Base-by-base conservation (phyloP, 2,113 vertebrate genomes). In the Otolemur garnettii region DNA sequence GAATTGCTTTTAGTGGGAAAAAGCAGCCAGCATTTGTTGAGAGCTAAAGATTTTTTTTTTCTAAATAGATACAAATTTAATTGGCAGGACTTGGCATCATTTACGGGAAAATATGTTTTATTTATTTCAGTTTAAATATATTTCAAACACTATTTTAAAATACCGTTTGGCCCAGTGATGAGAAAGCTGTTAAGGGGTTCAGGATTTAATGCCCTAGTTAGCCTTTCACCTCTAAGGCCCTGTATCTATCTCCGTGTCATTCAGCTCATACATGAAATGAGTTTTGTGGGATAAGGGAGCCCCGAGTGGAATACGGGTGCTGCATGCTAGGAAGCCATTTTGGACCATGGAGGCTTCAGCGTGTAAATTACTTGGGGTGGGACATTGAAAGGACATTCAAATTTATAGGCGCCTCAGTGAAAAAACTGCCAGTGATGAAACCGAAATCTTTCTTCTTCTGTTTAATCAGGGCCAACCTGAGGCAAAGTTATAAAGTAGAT, bases 21-120 rank as follows among this genome's bases (percentile, higher is more conserved):
- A 97, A 85, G 83, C 87, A 98, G 77, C 93, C 96, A 95, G 93
- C 69, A 96, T 95, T 94, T 97, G 87, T 88, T 94, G 88, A 91
- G 92, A 97, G 96, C 55, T 93, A 98, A 97, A 97, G 97, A 71
- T 91, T 93, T 97, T 96, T 68, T 96, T 97, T 96, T 97, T 97
- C 93, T 55, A 88, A 97, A 96, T 91, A 95, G 87, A 91, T 95
- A 59, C 0, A 2, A 96, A 69, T 98, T 98, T 97, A 98, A 97
- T 88, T 94, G 89, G 95, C 86, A 98, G 64, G 50, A 55, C 85
- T 95, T 97, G 89, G 77, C 88, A 95, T 97, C 96, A 95, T 96
- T 97, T 98, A 88, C 89, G 60, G 87, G 91, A 97, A 93, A 94
- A 95, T 97, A 97, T 98, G 95, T 98, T 98, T 98, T 98, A 98